Percentiles rank a stretch among this genome's conserved stretches.
Conservation (phyloP, 2,113 vertebrate genomes). For the Xyrauchen texanus region DNA sequence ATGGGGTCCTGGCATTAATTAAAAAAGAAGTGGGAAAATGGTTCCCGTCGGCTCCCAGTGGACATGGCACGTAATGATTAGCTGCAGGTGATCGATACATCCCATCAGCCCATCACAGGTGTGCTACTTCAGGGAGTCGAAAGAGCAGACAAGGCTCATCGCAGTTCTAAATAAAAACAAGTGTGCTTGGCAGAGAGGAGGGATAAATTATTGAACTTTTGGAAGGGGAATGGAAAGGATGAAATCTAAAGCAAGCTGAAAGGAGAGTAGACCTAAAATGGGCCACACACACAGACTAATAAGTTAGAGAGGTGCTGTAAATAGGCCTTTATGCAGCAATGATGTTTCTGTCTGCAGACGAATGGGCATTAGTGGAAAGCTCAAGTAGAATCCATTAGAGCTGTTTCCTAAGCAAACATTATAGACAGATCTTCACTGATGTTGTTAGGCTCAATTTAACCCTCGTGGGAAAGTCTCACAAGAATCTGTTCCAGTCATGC, state of each 20-base stretch:
- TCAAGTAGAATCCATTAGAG: conserved; percentile 30
- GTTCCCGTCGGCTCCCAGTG: conserved; percentile 63
- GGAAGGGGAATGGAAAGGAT: conserved; percentile 23
- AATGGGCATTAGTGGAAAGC: conserved; percentile 11
- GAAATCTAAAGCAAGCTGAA: conserved; percentile 6
- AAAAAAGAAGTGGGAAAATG: conserved; percentile 67
- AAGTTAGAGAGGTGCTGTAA: conserved; percentile 23
- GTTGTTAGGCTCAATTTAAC: conserved; percentile 28
- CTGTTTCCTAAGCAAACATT: conserved; percentile 31
- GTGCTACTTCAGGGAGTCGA: conserved; percentile 48
- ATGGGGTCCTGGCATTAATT: conserved; percentile 72
- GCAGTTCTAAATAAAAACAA: conserved; percentile 65
- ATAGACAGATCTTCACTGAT: conserved; percentile 19
- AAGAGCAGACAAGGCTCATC: conserved; percentile 40
- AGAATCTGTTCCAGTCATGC: conserved; percentile 13
- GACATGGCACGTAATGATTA: conserved; percentile 65
- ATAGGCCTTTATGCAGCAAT: conserved; percentile 26
- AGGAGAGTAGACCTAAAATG: conserved; percentile 39
- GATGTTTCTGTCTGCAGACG: conserved; percentile 29
- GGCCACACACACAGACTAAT: neutral
- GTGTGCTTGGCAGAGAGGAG: conserved; percentile 39
- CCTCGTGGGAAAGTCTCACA: conserved; percentile 11
- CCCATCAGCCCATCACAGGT: conserved; percentile 61
- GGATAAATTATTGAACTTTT: conserved; percentile 55
- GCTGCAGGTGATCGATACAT: conserved; percentile 73